These are phyloP conservation scores for Eilema caniola DNA, from an alignment of 2,888 invertebrate genomes.

Conservation along the genomic window DNA sequence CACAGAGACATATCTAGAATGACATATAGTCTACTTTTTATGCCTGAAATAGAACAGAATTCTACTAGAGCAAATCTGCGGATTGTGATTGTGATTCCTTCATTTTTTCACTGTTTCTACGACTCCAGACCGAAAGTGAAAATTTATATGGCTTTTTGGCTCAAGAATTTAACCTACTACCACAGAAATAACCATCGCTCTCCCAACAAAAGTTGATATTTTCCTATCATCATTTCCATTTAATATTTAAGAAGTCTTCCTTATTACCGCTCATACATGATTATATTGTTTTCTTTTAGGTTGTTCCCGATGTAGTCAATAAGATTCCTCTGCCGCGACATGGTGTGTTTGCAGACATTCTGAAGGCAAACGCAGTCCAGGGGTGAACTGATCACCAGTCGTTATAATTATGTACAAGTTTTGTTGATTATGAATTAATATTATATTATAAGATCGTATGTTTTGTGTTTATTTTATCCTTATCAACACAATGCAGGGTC, in stretches of 20 bases:
- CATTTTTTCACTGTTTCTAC: no score
- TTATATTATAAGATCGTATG: conserved; percentile 13
- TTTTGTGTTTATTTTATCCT: not conserved
- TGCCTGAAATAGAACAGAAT: no score
- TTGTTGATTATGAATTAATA: conserved; percentile 28
- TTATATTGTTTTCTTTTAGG: conserved; percentile 51
- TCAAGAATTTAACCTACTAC: not conserved
- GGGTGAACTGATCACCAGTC: conserved; percentile 26
- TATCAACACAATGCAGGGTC: not conserved
- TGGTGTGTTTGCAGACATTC: conserved; percentile 69
- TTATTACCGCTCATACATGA: not conserved
- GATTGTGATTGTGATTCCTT: no score
- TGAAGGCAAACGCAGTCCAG: conserved; percentile 41
- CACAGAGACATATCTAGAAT: no score
- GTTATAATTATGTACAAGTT: conserved; percentile 23
- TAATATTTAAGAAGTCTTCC: not conserved
- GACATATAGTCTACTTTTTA: no score
- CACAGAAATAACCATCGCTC: not conserved
- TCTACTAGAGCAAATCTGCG: no score
- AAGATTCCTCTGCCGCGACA: conserved; percentile 67
- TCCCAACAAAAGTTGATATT: no score
- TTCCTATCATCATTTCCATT: not conserved
- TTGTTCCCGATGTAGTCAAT: conserved; percentile 74
- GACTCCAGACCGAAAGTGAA: no score
- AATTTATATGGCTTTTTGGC: no score